Conservation (phyloP, 2,888 invertebrate genomes). For the Lochmaea capreae region DNA sequence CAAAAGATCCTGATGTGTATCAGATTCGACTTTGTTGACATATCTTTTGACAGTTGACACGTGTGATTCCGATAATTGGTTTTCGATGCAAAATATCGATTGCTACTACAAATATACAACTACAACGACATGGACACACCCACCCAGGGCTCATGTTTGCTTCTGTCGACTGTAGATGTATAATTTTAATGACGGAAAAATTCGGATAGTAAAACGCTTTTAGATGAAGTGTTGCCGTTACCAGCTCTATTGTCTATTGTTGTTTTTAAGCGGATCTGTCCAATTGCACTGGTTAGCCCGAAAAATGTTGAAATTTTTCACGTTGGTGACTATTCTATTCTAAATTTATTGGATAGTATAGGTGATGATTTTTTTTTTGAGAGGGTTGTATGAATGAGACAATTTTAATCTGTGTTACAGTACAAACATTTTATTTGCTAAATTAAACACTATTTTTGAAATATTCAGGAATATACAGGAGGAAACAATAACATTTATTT, state of each 20-base stretch:
- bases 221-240: background rate
- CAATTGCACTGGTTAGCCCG: constrained; percentile 17
- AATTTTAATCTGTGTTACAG: background rate
- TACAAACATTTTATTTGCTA: constrained; percentile 28
- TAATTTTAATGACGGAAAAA: background rate
- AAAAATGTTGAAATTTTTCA: constrained; percentile 9
- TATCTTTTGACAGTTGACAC: too few species aligned
- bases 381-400: background rate
- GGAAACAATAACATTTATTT: background rate
- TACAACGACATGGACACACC: too few species aligned
- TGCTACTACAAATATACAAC: too few species aligned
- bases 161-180: too few species aligned
- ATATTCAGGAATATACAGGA: background rate
- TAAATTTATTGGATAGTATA: constrained; percentile 15
- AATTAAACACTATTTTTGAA: background rate
- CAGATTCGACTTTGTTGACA: too few species aligned
- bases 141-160: too few species aligned
- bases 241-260: background rate
- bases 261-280: constrained; percentile 12
- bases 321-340: constrained; percentile 1
- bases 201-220: background rate
- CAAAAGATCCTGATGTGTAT: too few species aligned
- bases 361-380: constrained; percentile 3
- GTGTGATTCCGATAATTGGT: too few species aligned
- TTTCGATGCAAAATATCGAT: too few species aligned